Evolutionary conservation across 2,797 vertebrate genomes (phyloP).

Genomic region (Rhabdophis nuchalis): DNA sequence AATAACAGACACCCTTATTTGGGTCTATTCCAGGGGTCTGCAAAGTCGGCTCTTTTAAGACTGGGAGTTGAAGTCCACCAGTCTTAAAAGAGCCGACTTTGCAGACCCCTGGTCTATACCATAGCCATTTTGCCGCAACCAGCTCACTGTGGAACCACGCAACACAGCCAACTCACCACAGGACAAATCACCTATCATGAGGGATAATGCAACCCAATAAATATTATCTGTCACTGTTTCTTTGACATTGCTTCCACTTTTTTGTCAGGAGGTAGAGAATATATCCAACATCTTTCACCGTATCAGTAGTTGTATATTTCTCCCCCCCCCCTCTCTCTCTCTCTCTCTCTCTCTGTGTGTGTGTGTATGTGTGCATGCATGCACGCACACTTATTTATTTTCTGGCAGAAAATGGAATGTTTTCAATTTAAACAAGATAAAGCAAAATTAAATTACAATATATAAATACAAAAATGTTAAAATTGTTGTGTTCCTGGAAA

Average conservation of each 20-base stretch:
- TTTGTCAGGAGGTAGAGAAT: not conserved
- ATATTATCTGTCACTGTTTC: not conserved
- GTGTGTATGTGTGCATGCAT: too few relatives aligned
- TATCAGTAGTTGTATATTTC: not conserved
- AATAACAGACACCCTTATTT: not conserved
- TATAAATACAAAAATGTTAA: not conserved
- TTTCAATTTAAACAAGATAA: not conserved
- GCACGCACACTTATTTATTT: too few relatives aligned
- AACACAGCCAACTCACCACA: not conserved
- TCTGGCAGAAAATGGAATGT: not conserved
- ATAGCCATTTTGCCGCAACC: not conserved
- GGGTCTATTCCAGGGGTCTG: too few relatives aligned
- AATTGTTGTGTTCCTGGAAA: not conserved
- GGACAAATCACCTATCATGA: not conserved
- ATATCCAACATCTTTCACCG: not conserved
- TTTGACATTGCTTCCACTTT: not conserved
- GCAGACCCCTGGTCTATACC: too few relatives aligned
- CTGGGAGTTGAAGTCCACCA: too few relatives aligned
- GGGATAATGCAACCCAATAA: not conserved
- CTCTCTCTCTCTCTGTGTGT: too few relatives aligned
- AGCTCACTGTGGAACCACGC: not conserved
- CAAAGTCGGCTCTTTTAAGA: too few relatives aligned
- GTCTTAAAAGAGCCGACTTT: too few relatives aligned
- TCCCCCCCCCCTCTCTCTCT: too few relatives aligned
- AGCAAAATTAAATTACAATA: not conserved